Conservation (phyloP, 2,113 vertebrate species). For the Ramphastos sulfuratus region DNA sequence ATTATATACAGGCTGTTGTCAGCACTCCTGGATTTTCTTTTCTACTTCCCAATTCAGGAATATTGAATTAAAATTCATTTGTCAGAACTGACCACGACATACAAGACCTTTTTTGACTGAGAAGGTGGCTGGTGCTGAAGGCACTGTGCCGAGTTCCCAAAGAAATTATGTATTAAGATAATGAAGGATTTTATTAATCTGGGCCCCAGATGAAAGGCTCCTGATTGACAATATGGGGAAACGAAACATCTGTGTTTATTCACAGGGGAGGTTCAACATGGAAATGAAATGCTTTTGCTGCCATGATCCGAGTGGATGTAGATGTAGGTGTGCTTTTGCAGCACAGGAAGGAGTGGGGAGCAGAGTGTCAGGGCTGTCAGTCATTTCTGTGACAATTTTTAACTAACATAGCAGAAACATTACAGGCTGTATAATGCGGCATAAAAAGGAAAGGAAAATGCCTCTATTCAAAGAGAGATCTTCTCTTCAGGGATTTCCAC, state of each 20-base stretch:
- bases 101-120: neutral
- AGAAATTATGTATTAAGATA: neutral
- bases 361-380: neutral
- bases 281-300: neutral
- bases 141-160: neutral
- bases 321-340: neutral
- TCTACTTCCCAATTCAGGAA: neutral
- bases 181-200: neutral
- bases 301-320: neutral
- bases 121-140: neutral
- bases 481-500: neutral
- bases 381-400: neutral
- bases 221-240: neutral
- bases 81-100: neutral
- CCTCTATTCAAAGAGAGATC: neutral
- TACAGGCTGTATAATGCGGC: neutral
- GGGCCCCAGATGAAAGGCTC: neutral
- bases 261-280: neutral
- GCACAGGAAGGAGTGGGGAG: neutral
- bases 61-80: neutral
- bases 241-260: slow-evolving; percentile 47
- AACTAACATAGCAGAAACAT: neutral
- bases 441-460: neutral
- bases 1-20: neutral
- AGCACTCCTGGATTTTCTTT: neutral